Evolutionary conservation across 2,113 vertebrate genomes (phyloP).

Genomic region (Megatriorchis doriae): DNA sequence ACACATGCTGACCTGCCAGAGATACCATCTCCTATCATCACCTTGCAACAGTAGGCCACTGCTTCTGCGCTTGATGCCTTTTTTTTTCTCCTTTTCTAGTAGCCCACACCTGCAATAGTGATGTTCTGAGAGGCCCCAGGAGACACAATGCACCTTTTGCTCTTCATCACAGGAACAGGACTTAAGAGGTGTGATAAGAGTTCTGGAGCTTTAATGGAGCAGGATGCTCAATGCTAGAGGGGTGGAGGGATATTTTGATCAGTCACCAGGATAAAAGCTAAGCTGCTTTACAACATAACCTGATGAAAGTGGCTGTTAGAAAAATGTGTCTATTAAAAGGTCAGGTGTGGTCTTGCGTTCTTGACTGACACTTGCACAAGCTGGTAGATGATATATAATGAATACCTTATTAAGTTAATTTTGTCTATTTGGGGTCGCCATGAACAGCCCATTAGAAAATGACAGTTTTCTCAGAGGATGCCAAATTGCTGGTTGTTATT

Average conservation of each 20-base stretch:
- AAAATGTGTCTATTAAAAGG: neutral
- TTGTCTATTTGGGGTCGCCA: neutral
- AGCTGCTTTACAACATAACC: neutral
- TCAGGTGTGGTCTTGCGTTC: neutral
- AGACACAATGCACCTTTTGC: neutral
- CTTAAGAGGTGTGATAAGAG: neutral
- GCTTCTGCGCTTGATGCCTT: neutral
- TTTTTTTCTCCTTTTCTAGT: neutral
- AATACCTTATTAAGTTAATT: slow-evolving; percentile 1
- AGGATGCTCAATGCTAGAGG: neutral
- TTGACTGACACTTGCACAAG: neutral
- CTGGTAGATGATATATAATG: neutral
- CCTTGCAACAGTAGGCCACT: neutral
- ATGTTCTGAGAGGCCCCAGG: neutral
- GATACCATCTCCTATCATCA: neutral
- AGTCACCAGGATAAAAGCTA: neutral
- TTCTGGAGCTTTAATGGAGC: neutral
- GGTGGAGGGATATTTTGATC: neutral
- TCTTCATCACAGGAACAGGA: neutral
- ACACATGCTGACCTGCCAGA: neutral
- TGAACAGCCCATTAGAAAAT: slow-evolving; percentile 12
- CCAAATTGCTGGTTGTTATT: neutral
- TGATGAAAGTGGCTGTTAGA: neutral
- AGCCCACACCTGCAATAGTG: neutral
- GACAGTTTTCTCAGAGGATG: neutral